phyloP scores from a whole-genome alignment of 1,140 invertebrate genomes.

The Drosophila littoralis region DNA sequence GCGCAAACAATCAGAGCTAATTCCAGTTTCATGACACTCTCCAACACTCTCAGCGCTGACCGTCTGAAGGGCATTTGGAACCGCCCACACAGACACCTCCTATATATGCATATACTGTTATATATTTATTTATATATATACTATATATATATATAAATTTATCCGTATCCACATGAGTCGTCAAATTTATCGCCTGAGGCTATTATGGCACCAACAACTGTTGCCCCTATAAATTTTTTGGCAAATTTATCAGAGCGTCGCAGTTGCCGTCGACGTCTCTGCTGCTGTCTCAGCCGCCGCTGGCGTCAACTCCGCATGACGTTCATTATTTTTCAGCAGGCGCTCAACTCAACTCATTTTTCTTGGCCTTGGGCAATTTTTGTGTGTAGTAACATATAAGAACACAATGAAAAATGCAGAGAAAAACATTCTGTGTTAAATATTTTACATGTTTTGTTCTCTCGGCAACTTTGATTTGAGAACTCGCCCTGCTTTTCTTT shows the following conservation, averaged over 20 bases:
- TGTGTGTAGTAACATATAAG: constrained; percentile 1
- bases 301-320: constrained; percentile 28
- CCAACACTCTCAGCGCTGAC: not conserved
- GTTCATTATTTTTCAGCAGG: constrained; percentile 43
- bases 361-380: constrained; percentile 4
- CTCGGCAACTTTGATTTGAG: constrained; percentile 40
- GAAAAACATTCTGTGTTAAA: constrained; percentile 69
- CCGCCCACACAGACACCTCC: no score
- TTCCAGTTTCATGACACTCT: not conserved
- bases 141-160: not conserved
- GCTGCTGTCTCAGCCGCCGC: constrained; percentile 2
- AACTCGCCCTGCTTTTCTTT: constrained; percentile 16
- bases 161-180: constrained; percentile 17
- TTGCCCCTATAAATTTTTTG: constrained; percentile 46
- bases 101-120: no score
- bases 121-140: not conserved
- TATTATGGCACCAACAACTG: constrained; percentile 37
- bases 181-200: constrained; percentile 30
- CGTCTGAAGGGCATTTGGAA: not conserved
- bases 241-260: constrained; percentile 40
- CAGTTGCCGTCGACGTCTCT: constrained; percentile 7
- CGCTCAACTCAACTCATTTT: constrained; percentile 18
- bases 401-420: constrained; percentile 60
- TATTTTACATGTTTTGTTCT: constrained; percentile 72
- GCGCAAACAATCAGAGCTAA: not conserved